These are phyloP conservation scores for Homarus gammarus DNA, from an alignment of 2,888 invertebrate species.

Conservation along the genomic window DNA sequence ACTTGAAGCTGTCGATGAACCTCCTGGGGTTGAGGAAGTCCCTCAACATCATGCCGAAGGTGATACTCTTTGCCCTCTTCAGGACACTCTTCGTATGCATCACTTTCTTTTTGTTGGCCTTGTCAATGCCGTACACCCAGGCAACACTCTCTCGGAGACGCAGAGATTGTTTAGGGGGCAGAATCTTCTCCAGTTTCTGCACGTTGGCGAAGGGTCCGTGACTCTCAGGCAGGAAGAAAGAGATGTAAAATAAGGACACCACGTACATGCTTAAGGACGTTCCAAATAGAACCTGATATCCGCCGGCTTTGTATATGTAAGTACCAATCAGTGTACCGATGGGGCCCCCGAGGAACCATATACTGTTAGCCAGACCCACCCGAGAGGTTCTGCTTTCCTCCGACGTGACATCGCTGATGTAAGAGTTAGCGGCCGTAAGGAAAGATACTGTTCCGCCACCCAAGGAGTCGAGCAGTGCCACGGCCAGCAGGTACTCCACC, in stretches of 20 bases:
- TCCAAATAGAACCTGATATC: constrained; percentile 71
- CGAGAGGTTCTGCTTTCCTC: constrained; percentile 71
- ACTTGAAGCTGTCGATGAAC: constrained; percentile 69
- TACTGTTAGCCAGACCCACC: constrained; percentile 74
- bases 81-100: constrained; percentile 65
- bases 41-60: constrained; percentile 56
- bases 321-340: constrained; percentile 73
- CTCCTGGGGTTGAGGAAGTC: constrained; percentile 73
- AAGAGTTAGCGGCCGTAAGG: constrained; percentile 74
- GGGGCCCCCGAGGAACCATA: constrained; percentile 75
- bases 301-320: constrained; percentile 66
- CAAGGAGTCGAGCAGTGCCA: constrained; percentile 71
- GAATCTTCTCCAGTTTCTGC: constrained; percentile 66
- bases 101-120: constrained; percentile 60
- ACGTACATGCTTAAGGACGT: constrained; percentile 68
- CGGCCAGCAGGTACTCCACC: constrained; percentile 69
- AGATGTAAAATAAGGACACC: constrained; percentile 62
- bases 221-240: constrained; percentile 71
- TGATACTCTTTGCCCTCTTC: constrained; percentile 53
- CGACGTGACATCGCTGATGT: constrained; percentile 76
- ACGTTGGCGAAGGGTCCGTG: constrained; percentile 74
- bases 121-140: constrained; percentile 71
- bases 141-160: constrained; percentile 71
- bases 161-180: constrained; percentile 71
- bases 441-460: constrained; percentile 74